Evolutionary conservation across 2,113 vertebrate genomes (phyloP), one percentile per base, ranked within the genome.

Genomic region (Cephalopterus ornatus): DNA sequence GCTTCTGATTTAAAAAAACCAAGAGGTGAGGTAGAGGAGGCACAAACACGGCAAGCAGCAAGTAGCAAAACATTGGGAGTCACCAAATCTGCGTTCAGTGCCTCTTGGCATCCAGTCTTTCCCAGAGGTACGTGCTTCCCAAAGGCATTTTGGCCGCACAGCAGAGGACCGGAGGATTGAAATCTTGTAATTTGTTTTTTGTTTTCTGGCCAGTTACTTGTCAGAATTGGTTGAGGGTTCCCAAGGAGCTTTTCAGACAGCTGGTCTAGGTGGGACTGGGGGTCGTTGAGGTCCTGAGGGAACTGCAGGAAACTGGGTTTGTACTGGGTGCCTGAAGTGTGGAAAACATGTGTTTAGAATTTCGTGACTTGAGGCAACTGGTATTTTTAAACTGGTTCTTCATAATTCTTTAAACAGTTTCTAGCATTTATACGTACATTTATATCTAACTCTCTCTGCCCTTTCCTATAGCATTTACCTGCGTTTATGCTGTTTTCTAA

Each of bases 1-100:
- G 33, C 23, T 62, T 82, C n/a, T 35, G 41, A 23, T 58, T 41
- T 39, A 9, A 19, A 68, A 91, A 91, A 24, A 70, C 3, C 27
- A 53, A 63, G 41, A 70, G n/a, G 11, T 90, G 94, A 96, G 92
- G 95, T 92, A 96, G 94, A 92, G 83, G 44, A 94, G 49, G 79
- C 71, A 90, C 53, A 70, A 73, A 68, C 32, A 56, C 11, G 77
- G n/a, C 61, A 87, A 94, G 88, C 81, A 88, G 84, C 66, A 87
- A n/a, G 67, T 12, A 68, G 35, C 15, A 47, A n/a, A 88, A n/a
- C 27, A 9, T 1, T 12, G 70, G 37, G n/a, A 5, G 12, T 63
- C 14, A 22, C 30, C 47, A 76, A 32, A 42, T 26, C 53, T 71
- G 24, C 22, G 32, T 32, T 82, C 32, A 12, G 53, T 42, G 65